Evolutionary conservation across 2,888 invertebrate genomes (phyloP).

Genomic region (Drymonia ruficornis): DNA sequence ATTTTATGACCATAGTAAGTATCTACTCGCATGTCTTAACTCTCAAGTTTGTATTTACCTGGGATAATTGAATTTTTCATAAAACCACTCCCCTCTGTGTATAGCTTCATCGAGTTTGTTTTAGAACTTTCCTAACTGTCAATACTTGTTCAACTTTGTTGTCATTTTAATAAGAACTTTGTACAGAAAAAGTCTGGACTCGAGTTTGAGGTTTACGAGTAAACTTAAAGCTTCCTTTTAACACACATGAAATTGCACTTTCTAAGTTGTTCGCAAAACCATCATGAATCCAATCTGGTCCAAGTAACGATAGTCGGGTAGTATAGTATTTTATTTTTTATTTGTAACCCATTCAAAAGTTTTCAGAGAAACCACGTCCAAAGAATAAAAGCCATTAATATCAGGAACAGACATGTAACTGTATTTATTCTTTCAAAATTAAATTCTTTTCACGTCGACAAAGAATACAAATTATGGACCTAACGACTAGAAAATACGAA

Average conservation of each 20-base stretch:
- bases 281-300: not conserved
- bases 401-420: not conserved
- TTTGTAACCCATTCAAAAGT: too few relatives aligned
- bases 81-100: slow-evolving; percentile 20
- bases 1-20: too few relatives aligned
- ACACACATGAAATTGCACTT: not conserved
- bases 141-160: slow-evolving; percentile 19
- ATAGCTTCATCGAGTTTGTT: slow-evolving; percentile 27
- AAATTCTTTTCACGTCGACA: not conserved
- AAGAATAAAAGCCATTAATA: not conserved
- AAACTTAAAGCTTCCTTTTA: not conserved
- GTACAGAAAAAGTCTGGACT: not conserved
- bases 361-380: not conserved
- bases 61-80: slow-evolving; percentile 32
- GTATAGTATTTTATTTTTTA: too few relatives aligned
- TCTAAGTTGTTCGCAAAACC: too few relatives aligned
- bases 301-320: too few relatives aligned
- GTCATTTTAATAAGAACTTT: not conserved
- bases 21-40: too few relatives aligned
- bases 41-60: slow-evolving; percentile 20
- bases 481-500: slow-evolving; percentile 10
- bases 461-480: slow-evolving; percentile 14
- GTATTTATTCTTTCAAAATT: not conserved
- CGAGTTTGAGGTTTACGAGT: not conserved
- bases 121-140: slow-evolving; percentile 26